phyloP scores from a whole-genome alignment of 2,888 invertebrate species.

The Hypomecis atomaria region DNA sequence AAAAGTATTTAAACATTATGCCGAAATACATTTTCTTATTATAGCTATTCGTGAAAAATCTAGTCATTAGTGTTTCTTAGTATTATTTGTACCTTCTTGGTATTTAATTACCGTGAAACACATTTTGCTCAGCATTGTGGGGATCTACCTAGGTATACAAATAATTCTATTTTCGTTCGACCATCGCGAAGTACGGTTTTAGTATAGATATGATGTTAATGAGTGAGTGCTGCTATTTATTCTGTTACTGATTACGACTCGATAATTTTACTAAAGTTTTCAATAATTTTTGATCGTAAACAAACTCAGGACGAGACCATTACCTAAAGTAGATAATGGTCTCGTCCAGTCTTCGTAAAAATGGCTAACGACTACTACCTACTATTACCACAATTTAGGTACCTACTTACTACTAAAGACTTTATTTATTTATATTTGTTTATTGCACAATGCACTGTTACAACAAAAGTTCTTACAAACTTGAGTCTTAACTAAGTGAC shows the following conservation, averaged over 20 bases:
- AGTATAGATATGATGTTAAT: constrained; percentile 45
- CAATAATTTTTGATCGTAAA: neutral
- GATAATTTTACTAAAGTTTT: neutral
- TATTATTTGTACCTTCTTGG: constrained; percentile 12
- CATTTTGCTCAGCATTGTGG: constrained; percentile 53
- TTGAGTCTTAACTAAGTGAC: no score
- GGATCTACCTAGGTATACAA: constrained; percentile 49
- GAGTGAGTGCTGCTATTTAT: constrained; percentile 36
- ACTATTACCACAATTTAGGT: neutral
- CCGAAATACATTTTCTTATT: neutral
- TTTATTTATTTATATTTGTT: no score
- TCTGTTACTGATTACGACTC: constrained; percentile 21
- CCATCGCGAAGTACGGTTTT: constrained; percentile 75
- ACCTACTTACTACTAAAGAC: neutral
- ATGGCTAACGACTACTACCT: neutral
- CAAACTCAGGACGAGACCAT: neutral
- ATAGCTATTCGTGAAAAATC: neutral
- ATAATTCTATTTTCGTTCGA: constrained; percentile 69
- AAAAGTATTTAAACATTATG: neutral
- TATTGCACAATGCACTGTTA: no score
- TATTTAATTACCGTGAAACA: constrained; percentile 34
- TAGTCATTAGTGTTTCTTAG: constrained; percentile 17
- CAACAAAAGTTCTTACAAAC: no score
- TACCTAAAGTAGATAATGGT: no score
- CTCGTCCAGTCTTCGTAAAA: no score